Evolutionary conservation across 2,888 invertebrate species (phyloP).

Genomic region (Orthosia gothica): DNA sequence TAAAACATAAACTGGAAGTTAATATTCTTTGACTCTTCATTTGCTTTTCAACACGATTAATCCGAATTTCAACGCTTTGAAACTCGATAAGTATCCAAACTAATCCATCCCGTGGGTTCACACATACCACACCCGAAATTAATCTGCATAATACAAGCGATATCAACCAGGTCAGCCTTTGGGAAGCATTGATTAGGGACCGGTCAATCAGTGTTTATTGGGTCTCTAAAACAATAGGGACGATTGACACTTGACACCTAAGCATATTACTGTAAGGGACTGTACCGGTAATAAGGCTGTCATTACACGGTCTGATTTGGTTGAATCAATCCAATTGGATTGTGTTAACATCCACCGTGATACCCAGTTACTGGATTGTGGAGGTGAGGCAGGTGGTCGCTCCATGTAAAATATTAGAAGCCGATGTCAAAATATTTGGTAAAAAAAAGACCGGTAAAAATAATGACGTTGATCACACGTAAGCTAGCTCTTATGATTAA

Average conservation of each 20-base stretch:
- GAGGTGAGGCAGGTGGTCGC: too few species aligned
- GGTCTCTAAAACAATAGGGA: constrained; percentile 41
- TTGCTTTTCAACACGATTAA: neutral
- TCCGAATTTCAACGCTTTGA: neutral
- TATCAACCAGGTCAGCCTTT: constrained; percentile 32
- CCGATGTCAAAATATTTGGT: neutral
- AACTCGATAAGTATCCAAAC: constrained; percentile 5
- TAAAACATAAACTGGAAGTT: too few species aligned
- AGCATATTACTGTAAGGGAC: constrained; percentile 27
- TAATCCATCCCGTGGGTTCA: constrained; percentile 14
- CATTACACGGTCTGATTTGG: constrained; percentile 3
- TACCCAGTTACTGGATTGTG: neutral
- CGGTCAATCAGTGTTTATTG: constrained; percentile 50
- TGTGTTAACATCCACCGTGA: neutral
- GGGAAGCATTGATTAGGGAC: constrained; percentile 41
- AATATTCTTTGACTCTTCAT: too few species aligned
- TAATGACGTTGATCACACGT: neutral
- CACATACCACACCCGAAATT: constrained; percentile 27
- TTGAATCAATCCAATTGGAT: neutral
- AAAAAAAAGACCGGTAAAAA: neutral
- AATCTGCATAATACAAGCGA: constrained; percentile 43
- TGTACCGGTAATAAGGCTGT: constrained; percentile 28
- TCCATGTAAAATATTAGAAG: neutral
- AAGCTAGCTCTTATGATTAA: too few species aligned
- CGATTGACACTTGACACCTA: constrained; percentile 39